Conservation (phyloP, 2,797 vertebrate genomes). For the Choloepus didactylus region DNA sequence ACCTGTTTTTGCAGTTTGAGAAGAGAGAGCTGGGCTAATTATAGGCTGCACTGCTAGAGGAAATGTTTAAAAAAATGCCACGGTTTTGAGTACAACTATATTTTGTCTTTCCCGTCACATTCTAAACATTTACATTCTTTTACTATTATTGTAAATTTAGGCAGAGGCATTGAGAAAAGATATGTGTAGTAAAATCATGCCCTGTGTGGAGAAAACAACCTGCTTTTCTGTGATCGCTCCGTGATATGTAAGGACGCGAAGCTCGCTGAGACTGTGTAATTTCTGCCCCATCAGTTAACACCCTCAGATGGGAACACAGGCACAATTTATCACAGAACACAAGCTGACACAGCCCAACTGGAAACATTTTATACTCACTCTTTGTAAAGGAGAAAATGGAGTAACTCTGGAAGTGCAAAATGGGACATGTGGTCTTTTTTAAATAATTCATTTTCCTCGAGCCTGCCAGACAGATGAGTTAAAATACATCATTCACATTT, state of each 20-base stretch:
- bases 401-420: constrained; percentile 85
- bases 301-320: constrained; percentile 85
- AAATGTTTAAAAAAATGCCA: background rate
- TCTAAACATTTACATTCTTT: background rate
- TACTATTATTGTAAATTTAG: background rate
- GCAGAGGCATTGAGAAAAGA: constrained; percentile 46
- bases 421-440: constrained; percentile 86
- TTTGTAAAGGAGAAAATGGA: constrained; percentile 80
- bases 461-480: background rate
- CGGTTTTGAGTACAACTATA: background rate
- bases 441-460: constrained; percentile 54
- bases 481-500: constrained; percentile 47
- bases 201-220: constrained; percentile 12
- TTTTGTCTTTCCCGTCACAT: background rate
- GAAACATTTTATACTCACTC: constrained; percentile 78
- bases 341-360: constrained; percentile 82
- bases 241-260: constrained; percentile 84
- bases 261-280: constrained; percentile 83
- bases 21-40: background rate
- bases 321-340: constrained; percentile 88
- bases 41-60: background rate
- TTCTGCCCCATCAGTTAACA: constrained; percentile 83
- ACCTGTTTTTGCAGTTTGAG: background rate
- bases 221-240: constrained; percentile 57
- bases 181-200: background rate